Base-by-base conservation (phyloP, 2,888 invertebrate genomes). In the Elmis aenea region DNA sequence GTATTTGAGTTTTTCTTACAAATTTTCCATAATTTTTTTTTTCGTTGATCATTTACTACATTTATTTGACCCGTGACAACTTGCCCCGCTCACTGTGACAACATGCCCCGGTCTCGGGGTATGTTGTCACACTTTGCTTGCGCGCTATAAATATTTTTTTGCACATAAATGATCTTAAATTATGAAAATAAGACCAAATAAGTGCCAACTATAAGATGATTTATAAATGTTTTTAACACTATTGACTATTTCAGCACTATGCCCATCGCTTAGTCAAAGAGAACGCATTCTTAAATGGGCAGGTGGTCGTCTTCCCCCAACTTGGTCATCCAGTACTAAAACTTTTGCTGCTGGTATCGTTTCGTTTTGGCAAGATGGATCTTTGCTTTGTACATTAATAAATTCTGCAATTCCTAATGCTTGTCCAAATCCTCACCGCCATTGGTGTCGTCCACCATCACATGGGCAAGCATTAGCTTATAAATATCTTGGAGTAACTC, bases 381-480 rank as follows among this genome's bases (percentile, higher is more conserved):
- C 77, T 57, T 67, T 78, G 12, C 61, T 79, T 1, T 79, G 79
- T 58, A 73, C 74, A 3, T 68, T 76, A 28, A 63, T 79, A 33
- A 77, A 79, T 48, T 67, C 71, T 4, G 73, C 71, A 1, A 60
- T 78, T n/a, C 77, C 78, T 0, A 78, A 77, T 34, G 75, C 78
- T 0, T 78, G 78, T 58, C 69, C 73, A 0, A 77, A 77, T 3
- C 66, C 68, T 1, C 60, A 64, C 29, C 51, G 62, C 14, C 76
- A 77, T 45, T 61, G 63, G 58, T 57, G 52, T 14, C 60, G 62
- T 39, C 70, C 74, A 0, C 74, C 74, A 0, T 67, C 68, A 1
- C 77, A 78, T 51, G 77, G 76, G 21, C 77, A 78, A 60, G 66
- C 73, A 3, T 70, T 79, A 28, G 77, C 76, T 20, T 75, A 74